Conservation (phyloP, 2,797 vertebrate genomes). For the Morelia viridis region DNA sequence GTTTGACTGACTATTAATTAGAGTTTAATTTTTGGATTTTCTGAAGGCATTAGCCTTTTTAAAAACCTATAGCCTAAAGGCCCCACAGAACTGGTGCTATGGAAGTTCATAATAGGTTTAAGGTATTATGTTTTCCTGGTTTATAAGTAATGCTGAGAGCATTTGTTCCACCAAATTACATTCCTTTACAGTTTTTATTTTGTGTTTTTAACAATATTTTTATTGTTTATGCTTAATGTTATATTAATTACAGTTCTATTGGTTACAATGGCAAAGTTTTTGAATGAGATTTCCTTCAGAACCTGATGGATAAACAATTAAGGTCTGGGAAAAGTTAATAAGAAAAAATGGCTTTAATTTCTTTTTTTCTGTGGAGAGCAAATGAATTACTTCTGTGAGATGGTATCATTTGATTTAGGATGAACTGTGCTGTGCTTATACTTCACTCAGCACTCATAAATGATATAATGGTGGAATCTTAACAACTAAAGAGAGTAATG, state of each 20-base stretch:
- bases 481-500: conserved; percentile 10
- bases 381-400: conserved; percentile 27
- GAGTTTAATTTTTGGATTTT: neutral
- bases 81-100: neutral
- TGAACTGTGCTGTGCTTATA: conserved; percentile 5
- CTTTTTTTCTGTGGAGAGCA: conserved; percentile 5
- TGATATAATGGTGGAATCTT: neutral
- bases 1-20: neutral
- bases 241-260: conserved; percentile 19
- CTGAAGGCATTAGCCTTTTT: neutral
- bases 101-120: neutral
- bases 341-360: neutral
- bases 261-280: conserved; percentile 19
- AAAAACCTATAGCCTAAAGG: neutral
- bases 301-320: conserved; percentile 3
- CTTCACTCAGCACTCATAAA: conserved; percentile 19
- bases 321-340: conserved; percentile 6
- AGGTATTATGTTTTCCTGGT: neutral
- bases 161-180: neutral
- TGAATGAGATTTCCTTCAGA: conserved; percentile 13
- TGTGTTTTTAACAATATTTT: conserved; percentile 23
- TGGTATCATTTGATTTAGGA: conserved; percentile 23
- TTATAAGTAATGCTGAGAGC: neutral
- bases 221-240: conserved; percentile 28
- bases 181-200: conserved; percentile 11